These are phyloP conservation scores for Desmodus rotundus DNA, from an alignment of 2,113 vertebrate species.

Conservation along the genomic window DNA sequence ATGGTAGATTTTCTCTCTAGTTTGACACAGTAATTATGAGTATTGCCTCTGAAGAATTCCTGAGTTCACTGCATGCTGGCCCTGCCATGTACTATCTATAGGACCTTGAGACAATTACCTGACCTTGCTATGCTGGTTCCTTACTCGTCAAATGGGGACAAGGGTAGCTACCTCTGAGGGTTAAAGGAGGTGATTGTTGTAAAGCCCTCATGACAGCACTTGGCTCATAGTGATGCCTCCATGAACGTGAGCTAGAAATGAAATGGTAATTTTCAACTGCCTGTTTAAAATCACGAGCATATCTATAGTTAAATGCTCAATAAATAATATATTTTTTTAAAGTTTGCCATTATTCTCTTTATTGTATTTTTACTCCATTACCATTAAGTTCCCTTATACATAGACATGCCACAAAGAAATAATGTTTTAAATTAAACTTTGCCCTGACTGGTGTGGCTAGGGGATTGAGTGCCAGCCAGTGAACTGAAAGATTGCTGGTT, in stretches of 20 bases:
- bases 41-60: background rate
- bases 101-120: background rate
- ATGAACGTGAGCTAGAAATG: background rate
- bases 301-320: background rate
- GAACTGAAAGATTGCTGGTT: too few species aligned
- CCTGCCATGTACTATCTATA: background rate
- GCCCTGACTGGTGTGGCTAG: too few species aligned
- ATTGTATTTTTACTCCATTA: too few species aligned
- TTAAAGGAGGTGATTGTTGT: background rate
- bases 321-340: background rate
- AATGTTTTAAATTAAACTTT: background rate
- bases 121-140: background rate
- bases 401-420: background rate
- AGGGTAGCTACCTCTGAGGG: background rate
- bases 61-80: background rate
- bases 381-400: too few species aligned
- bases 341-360: too few species aligned
- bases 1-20: background rate
- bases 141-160: background rate
- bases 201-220: background rate
- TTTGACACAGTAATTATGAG: background rate
- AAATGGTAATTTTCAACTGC: background rate
- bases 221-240: background rate
- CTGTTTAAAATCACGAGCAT: background rate
- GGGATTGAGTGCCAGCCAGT: too few species aligned